phyloP scores from a whole-genome alignment of 2,797 vertebrate genomes.

The Anolis apletophallus region DNA sequence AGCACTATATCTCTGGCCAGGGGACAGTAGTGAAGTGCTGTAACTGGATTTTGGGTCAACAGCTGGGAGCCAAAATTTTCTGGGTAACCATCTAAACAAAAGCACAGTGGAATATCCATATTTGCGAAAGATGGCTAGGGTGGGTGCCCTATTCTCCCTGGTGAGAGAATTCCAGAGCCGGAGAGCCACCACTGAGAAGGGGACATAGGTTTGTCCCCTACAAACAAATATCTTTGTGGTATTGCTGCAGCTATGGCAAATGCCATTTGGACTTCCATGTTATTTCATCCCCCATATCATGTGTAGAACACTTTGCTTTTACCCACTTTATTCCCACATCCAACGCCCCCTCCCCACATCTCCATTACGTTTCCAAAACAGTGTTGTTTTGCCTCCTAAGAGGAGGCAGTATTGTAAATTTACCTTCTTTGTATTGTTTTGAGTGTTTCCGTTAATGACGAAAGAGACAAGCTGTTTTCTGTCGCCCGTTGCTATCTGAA shows the following conservation, averaged over 20 bases:
- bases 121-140: no score
- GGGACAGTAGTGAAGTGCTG: no score
- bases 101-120: no score
- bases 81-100: no score
- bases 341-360: background rate
- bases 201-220: no score
- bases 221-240: background rate
- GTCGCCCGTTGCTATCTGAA: constrained; percentile 24
- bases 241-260: background rate
- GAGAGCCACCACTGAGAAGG: no score
- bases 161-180: no score
- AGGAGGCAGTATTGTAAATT: background rate
- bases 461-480: constrained; percentile 26
- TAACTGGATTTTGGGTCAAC: no score
- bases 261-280: background rate
- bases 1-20: no score
- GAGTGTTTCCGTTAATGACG: constrained; percentile 2
- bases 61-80: no score
- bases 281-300: background rate
- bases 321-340: background rate
- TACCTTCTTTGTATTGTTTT: constrained; percentile 18
- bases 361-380: background rate
- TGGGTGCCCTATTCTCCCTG: no score
- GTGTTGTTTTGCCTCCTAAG: background rate
- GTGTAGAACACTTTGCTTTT: background rate